These are phyloP conservation scores for Myzus persicae DNA, from an alignment of 1,140 invertebrate genomes.

Conservation along the genomic window DNA sequence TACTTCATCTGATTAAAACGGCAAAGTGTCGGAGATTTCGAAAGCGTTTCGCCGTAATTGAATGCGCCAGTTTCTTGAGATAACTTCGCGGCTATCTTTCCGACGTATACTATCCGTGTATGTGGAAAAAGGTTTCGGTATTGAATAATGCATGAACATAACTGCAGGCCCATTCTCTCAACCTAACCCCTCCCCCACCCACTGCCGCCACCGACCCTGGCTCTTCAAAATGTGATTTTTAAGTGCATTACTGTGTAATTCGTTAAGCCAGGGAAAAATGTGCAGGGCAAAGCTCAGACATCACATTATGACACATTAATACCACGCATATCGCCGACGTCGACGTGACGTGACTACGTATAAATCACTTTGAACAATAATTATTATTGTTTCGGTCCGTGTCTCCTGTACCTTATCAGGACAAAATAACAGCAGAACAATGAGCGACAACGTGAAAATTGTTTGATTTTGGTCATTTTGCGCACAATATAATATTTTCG, in stretches of 20 bases:
- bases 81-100: background rate
- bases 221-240: constrained; percentile 37
- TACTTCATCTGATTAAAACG: constrained; percentile 32
- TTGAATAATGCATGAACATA: constrained; percentile 48
- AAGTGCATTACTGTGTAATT: constrained; percentile 53
- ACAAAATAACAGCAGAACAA: background rate
- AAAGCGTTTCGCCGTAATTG: constrained; percentile 37
- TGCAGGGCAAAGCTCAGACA: background rate
- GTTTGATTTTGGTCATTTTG: constrained; percentile 33
- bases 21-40: constrained; percentile 28
- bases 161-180: background rate
- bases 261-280: background rate
- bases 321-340: background rate
- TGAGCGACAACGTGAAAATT: background rate
- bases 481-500: background rate
- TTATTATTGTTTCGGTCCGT: background rate
- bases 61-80: background rate
- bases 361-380: background rate
- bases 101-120: background rate
- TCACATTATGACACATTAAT: constrained; percentile 26
- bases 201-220: too few relatives aligned
- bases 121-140: constrained; percentile 3
- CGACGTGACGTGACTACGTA: background rate
- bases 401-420: background rate
- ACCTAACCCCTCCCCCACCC: too few relatives aligned